Percentiles rank a stretch among this genome's conserved stretches.
Evolutionary conservation across 2,888 invertebrate species (phyloP).

Genomic region (Steromphala cineraria): DNA sequence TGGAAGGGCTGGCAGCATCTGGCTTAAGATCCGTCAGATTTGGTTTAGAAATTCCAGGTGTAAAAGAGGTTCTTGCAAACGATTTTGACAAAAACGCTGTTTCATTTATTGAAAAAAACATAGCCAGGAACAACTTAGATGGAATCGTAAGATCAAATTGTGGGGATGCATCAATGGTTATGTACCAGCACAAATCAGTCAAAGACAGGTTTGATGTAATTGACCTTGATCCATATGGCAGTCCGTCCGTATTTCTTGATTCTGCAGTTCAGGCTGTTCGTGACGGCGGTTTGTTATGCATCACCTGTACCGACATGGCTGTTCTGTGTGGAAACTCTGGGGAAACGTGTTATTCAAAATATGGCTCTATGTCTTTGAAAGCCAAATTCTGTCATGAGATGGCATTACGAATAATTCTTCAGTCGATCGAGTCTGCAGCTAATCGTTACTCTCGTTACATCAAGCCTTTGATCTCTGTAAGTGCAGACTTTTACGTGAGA

Average conservation of each 20-base stretch:
- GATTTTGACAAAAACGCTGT: constrained; percentile 91
- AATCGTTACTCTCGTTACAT: constrained; percentile 95
- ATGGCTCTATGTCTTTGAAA: constrained; percentile 91
- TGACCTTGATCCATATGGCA: constrained; percentile 98
- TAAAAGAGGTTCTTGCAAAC: constrained; percentile 87
- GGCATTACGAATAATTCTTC: constrained; percentile 93
- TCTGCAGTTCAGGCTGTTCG: constrained; percentile 71
- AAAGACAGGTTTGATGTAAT: constrained; percentile 88
- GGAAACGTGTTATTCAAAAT: constrained; percentile 94
- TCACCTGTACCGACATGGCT: constrained; percentile 97
- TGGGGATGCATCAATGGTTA: constrained; percentile 85
- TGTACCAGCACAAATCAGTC: constrained; percentile 79
- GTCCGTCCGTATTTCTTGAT: constrained; percentile 90
- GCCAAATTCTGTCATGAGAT: constrained; percentile 90
- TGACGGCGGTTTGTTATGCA: constrained; percentile 87
- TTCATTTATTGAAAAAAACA: constrained; percentile 87
- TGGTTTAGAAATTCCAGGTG: constrained; percentile 92
- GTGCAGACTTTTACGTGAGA: constrained; percentile 96
- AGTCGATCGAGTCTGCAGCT: constrained; percentile 92
- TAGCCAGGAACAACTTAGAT: constrained; percentile 84
- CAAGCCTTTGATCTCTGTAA: constrained; percentile 90
- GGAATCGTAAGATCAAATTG: constrained; percentile 85
- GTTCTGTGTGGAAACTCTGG: constrained; percentile 95
- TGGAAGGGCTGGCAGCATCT: constrained; percentile 97
- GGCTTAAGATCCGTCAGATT: constrained; percentile 96